Evolutionary conservation across 2,113 vertebrate genomes (phyloP).

Genomic region (Climacteris rufus): DNA sequence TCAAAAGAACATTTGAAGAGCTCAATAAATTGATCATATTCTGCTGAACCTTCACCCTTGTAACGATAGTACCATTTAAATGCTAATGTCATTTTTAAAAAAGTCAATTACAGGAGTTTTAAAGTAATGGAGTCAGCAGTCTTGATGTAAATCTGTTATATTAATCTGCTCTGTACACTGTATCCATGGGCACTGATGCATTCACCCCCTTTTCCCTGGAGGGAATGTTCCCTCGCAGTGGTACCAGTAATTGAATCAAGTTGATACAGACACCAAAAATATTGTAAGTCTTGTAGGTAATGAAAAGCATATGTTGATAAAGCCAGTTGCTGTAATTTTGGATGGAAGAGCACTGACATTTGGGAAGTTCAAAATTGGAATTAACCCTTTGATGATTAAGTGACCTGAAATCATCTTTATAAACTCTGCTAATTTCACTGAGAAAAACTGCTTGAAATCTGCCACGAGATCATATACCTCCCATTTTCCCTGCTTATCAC

Average conservation of each 20-base stretch:
- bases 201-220: conserved; percentile 64
- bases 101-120: conserved; percentile 83
- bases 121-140: conserved; percentile 81
- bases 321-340: conserved; percentile 59
- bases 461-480: not conserved
- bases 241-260: conserved; percentile 89
- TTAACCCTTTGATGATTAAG: conserved; percentile 43
- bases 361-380: conserved; percentile 57
- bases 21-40: conserved; percentile 78
- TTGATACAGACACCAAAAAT: conserved; percentile 79
- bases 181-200: conserved; percentile 67
- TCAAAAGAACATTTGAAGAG: conserved; percentile 72
- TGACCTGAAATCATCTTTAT: conserved; percentile 11
- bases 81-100: conserved; percentile 88
- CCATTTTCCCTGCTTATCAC: not conserved
- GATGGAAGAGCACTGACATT: conserved; percentile 78
- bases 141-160: conserved; percentile 69
- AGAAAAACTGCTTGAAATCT: not conserved
- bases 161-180: conserved; percentile 48
- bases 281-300: conserved; percentile 78
- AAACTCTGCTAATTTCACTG: not conserved
- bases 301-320: conserved; percentile 80
- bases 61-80: conserved; percentile 86
- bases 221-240: conserved; percentile 78
- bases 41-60: conserved; percentile 75